A percentile compares a stretch with the other conserved stretches of the same genome.
These are phyloP conservation scores for Aromia moschata DNA, from an alignment of 2,888 invertebrate species.

Conservation along the genomic window DNA sequence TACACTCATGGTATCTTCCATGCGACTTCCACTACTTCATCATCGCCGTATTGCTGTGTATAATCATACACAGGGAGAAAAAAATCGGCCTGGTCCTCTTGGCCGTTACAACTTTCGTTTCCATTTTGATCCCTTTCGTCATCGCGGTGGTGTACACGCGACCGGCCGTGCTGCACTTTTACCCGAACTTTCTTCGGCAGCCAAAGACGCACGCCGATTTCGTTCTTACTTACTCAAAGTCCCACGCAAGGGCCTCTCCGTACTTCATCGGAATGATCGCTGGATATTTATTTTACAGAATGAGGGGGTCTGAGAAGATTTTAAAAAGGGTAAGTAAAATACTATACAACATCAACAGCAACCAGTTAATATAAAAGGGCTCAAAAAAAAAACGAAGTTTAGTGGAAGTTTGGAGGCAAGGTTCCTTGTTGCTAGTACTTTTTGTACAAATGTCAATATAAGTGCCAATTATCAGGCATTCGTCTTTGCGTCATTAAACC, in stretches of 20 bases:
- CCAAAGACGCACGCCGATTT: constrained; percentile 66
- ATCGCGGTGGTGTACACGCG: constrained; percentile 64
- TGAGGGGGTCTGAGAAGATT: constrained; percentile 49
- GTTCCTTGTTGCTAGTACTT: no score
- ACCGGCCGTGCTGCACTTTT: constrained; percentile 67
- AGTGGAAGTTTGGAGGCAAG: no score
- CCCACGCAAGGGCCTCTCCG: constrained; percentile 68
- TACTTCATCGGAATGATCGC: constrained; percentile 68
- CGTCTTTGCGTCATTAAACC: no score
- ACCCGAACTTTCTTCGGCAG: constrained; percentile 65
- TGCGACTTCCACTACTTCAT: constrained; percentile 76
- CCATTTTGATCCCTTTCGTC: constrained; percentile 65
- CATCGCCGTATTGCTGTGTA: constrained; percentile 63
- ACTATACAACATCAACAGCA: no score
- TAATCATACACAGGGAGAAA: constrained; percentile 62
- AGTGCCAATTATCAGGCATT: no score
- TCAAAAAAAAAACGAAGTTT: no score
- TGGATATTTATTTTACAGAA: constrained; percentile 63
- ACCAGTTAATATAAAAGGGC: no score
- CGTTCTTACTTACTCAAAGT: constrained; percentile 67
- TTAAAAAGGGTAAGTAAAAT: constrained; percentile 56
- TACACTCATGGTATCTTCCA: constrained; percentile 74
- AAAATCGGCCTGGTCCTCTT: constrained; percentile 60
- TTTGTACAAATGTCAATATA: no score
- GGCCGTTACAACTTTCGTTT: constrained; percentile 56